A percentile compares a stretch with the other conserved stretches of the same genome.
Evolutionary conservation across 2,888 invertebrate species (phyloP).

Genomic region (Ernsta delagoae): DNA sequence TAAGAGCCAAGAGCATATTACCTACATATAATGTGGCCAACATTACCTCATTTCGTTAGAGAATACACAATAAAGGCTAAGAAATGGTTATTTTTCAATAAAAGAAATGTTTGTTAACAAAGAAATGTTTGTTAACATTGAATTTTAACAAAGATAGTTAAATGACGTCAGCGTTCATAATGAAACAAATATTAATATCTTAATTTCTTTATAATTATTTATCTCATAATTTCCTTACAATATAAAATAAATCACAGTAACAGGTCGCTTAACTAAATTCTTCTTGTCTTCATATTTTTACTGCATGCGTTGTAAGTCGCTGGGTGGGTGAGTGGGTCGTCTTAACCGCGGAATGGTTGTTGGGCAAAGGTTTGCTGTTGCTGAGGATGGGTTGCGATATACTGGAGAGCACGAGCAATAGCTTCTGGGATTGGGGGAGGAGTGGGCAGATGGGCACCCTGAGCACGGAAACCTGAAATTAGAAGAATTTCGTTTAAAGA

Average conservation of each 20-base stretch:
- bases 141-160: too few species aligned
- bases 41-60: too few species aligned
- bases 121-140: too few species aligned
- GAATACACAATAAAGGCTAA: too few species aligned
- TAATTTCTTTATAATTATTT: conserved; percentile 41
- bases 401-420: too few species aligned
- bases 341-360: conserved; percentile 69
- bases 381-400: too few species aligned
- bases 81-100: too few species aligned
- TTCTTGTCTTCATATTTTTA: conserved; percentile 49
- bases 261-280: conserved; percentile 53
- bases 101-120: too few species aligned
- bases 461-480: conserved; percentile 84
- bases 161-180: too few species aligned
- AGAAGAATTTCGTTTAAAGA: conserved; percentile 1
- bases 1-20: too few species aligned
- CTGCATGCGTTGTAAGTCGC: conserved; percentile 24
- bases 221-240: conserved; percentile 55
- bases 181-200: conserved; percentile 35
- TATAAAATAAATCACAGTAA: conserved; percentile 78
- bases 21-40: too few species aligned
- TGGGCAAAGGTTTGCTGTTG: conserved; percentile 45
- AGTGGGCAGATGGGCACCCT: conserved; percentile 40
- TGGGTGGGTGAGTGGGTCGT: conserved; percentile 12
- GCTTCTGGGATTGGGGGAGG: too few species aligned